phyloP scores from a whole-genome alignment of 2,113 vertebrate species.

The Tetrax tetrax region DNA sequence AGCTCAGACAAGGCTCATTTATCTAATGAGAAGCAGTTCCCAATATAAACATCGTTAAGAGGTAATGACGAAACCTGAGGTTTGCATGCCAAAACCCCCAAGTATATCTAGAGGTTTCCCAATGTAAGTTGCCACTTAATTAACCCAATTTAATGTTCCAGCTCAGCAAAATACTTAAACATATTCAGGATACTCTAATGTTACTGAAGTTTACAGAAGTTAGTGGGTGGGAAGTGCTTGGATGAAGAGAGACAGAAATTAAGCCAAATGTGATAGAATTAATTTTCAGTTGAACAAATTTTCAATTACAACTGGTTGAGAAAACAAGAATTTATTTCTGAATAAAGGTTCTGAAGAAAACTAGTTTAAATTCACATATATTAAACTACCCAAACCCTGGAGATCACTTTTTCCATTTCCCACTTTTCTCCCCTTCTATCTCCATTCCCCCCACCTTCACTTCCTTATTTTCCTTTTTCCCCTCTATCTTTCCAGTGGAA shows the following conservation, averaged over 20 bases:
- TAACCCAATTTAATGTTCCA: neutral
- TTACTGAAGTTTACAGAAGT: neutral
- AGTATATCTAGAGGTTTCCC: neutral
- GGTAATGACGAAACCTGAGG: conserved; percentile 3
- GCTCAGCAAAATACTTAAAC: neutral
- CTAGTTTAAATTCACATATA: neutral
- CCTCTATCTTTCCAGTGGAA: neutral
- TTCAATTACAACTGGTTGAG: neutral
- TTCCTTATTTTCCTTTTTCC: neutral
- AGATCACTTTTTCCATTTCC: neutral
- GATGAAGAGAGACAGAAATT: neutral
- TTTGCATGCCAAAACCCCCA: conserved; percentile 5
- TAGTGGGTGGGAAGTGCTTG: neutral
- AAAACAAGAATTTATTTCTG: neutral
- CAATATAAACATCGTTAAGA: conserved; percentile 21
- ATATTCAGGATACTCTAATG: neutral
- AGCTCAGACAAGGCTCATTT: conserved; percentile 22
- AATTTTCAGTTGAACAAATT: neutral
- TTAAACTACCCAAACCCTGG: neutral
- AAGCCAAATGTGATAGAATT: neutral
- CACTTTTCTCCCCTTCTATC: neutral
- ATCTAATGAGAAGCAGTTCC: conserved; percentile 29
- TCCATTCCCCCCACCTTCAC: neutral
- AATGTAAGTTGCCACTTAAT: neutral
- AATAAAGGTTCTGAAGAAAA: neutral